A percentile compares a stretch with the other conserved stretches of the same genome.
phyloP scores from a whole-genome alignment of 2,113 vertebrate species.

The Laterallus jamaicensis region DNA sequence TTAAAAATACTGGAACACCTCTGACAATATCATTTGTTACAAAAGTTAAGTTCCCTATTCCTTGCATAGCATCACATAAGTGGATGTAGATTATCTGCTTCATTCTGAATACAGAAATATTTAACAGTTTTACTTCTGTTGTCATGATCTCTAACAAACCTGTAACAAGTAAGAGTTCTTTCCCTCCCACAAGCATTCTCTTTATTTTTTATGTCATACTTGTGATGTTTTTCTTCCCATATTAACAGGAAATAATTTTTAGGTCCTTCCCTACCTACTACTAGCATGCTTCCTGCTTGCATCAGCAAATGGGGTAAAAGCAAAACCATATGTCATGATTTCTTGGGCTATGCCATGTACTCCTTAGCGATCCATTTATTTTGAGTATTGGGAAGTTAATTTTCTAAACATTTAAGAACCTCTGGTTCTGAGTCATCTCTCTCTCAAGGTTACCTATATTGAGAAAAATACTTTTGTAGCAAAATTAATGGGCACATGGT shows the following conservation, averaged over 20 bases:
- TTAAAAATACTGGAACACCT: not conserved
- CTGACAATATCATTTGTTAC: not conserved
- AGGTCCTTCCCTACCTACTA: not conserved
- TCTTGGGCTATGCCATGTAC: not conserved
- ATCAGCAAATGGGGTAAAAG: not conserved
- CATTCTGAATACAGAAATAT: not conserved
- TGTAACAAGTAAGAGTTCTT: not conserved
- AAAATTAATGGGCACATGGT: not conserved
- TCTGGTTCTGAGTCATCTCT: not conserved
- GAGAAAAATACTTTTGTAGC: not conserved
- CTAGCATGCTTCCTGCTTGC: not conserved
- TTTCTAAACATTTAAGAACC: not conserved
- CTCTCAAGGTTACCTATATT: rapidly evolving
- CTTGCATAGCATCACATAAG: not conserved
- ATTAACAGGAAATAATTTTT: not conserved
- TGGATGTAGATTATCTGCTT: not conserved
- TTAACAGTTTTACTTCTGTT: not conserved
- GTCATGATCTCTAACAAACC: not conserved
- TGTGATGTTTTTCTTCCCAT: not conserved
- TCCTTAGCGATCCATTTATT: not conserved
- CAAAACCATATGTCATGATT: not conserved
- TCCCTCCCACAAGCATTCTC: not conserved
- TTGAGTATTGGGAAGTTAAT: not conserved
- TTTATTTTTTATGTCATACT: not conserved
- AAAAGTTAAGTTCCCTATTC: not conserved